Evolutionary conservation across 2,113 vertebrate genomes (phyloP), one percentile per base, ranked within the genome.

Genomic region (Tiliqua scincoides): DNA sequence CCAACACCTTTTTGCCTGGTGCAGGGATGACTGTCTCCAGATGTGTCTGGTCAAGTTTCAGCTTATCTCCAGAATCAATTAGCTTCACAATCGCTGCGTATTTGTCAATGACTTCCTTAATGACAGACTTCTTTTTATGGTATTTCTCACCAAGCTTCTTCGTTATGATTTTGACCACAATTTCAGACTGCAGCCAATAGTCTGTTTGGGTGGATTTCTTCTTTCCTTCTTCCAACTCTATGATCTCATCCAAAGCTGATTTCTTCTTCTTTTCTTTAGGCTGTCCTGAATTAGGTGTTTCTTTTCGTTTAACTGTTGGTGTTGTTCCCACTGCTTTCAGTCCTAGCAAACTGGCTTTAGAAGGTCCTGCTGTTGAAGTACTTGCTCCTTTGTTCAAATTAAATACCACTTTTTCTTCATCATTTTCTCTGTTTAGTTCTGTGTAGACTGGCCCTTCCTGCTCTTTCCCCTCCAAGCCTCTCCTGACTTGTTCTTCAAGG

Each of bases 1-100:
- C 96, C 90, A 98, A 87, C 89, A 99, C 97, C 84, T 92, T 97
- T 95, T 99, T 99, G 78, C 99, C 98, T 95, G 98, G 98, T 68
- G 98, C 98, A 10, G 99, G 99, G 92, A 99, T 99, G 35, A 99
- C 99, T 0, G 99, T 99, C 94, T 99, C 98, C 59, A 99, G 80
- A 82, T 99, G 99, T 1, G 97, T 98, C 95, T 99, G 99, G 95
- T 99, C 99, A 91, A 99, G 96, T 91, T 98, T 99, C 93, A 99
- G 96, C 92, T 98, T 99, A 96, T 99, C 98, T 80, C 98, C 98
- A 1, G 98, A 98, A 93, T 98, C 97, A 25, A 98, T 95, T 96
- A 98, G 94, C 95, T 97, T 99, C 88, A 99, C 98, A 84, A 99
- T 95, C 3, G 98, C 99, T 14, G 97, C 97, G 2, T 98, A 99